Base-by-base conservation (phyloP, 2,113 vertebrate species). In the Fregata magnificens region DNA sequence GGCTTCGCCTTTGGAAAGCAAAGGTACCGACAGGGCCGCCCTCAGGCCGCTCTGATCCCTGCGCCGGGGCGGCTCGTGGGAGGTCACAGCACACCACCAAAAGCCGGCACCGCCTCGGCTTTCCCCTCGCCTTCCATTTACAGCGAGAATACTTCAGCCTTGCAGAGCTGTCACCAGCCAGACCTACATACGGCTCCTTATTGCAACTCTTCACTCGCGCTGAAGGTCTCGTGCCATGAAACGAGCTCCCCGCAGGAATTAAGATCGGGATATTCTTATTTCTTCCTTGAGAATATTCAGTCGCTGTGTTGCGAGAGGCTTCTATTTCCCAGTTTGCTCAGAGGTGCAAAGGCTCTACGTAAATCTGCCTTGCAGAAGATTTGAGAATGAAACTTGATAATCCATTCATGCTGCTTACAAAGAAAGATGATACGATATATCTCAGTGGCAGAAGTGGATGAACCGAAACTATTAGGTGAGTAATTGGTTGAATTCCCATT, bases 111-210 rank as follows among this genome's bases (percentile, higher is more conserved):
- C 70, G 56, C 67, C 56, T 7, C 92, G 16, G 66, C 62, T 7
- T 16, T 14, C 40, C 0, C 84, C 34, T 50, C 74, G 2, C 8
- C 74, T 4, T 9, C 5, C 87, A 4, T 5, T 19, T 17, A 1
- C n/a, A 7, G 67, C 0, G 59, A 6, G 34, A 19, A 4, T 2
- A 2, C 25, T 25, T 3, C 1, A 7, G 53, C 66, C 15, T 22
- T 1, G 3, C 2, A 1, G 34, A 25, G 86, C 74, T 3, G 38
- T 3, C 1, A 29, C 2, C 69, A 1, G 18, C 1, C 45, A 2
- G n/a, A 15, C 5, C 16, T 1, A 12, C 38, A 5, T 3, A 2
- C 58, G 1, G 20, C 1, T 42, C 55, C 59, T 3, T 0, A 2
- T 2, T 0, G 28, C 70, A 10, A 12, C 83, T 40, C 81, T 20